Evolutionary conservation across 2,113 vertebrate species (phyloP).

Genomic region (Pituophis catenifer): DNA sequence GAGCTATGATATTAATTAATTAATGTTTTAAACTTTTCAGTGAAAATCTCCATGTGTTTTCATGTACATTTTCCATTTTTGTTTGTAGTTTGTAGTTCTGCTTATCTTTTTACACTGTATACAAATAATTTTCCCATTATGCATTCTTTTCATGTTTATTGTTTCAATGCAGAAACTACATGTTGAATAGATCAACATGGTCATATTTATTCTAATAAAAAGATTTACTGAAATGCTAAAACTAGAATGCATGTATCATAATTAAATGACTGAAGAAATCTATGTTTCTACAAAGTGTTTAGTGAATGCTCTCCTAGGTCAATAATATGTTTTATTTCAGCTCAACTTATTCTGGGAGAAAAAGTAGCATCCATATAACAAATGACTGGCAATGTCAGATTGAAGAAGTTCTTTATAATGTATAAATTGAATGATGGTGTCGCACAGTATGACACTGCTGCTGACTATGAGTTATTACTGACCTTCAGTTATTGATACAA

Average conservation of each 20-base stretch:
- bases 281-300: neutral
- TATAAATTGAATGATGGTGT: slow-evolving; percentile 13
- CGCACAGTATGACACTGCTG: neutral
- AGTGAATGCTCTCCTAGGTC: neutral
- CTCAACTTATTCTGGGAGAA: neutral
- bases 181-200: neutral
- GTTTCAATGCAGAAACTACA: neutral
- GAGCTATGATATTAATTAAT: neutral
- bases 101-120: neutral
- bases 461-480: slow-evolving; percentile 21
- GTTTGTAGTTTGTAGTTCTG: neutral
- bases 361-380: neutral
- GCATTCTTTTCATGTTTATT: neutral
- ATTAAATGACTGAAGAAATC: neutral
- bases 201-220: neutral
- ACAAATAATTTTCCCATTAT: neutral
- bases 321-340: neutral
- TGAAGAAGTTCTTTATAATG: slow-evolving; percentile 17
- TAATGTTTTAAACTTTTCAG: neutral
- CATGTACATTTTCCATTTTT: neutral
- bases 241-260: neutral
- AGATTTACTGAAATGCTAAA: neutral
- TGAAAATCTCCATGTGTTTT: neutral
- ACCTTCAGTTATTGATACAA: slow-evolving; percentile 19
- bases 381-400: neutral